These are phyloP conservation scores for Chromobotia macracanthus DNA, from an alignment of 2,797 vertebrate genomes.

Conservation along the genomic window DNA sequence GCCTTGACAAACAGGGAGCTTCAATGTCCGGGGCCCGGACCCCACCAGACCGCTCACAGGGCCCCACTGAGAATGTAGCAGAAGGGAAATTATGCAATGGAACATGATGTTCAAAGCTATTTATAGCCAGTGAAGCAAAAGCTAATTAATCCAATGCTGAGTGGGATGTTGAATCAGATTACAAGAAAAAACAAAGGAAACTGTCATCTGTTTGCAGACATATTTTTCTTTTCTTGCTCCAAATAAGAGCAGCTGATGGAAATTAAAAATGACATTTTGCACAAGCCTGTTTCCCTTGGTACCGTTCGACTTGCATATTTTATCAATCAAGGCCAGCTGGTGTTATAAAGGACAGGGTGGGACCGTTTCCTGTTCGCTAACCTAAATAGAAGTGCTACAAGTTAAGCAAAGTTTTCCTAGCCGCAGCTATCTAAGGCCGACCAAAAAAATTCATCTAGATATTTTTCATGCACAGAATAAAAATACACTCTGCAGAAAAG, in stretches of 20 bases:
- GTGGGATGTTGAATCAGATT: slow-evolving; percentile 66
- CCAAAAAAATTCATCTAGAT: background rate
- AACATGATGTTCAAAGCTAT: slow-evolving; percentile 69
- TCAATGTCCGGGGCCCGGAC: slow-evolving; percentile 14
- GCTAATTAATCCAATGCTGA: slow-evolving; percentile 76
- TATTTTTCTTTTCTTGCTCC: slow-evolving; percentile 42
- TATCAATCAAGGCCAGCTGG: slow-evolving; percentile 37
- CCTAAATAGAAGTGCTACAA: slow-evolving; percentile 27
- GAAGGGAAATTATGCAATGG: slow-evolving; percentile 70
- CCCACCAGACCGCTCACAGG: slow-evolving; percentile 51
- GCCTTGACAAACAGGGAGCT: slow-evolving; percentile 34
- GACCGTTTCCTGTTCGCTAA: slow-evolving; percentile 9
- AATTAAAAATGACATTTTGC: slow-evolving; percentile 45
- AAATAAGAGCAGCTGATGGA: slow-evolving; percentile 46
- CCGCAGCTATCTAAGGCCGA: background rate
- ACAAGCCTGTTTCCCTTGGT: slow-evolving; percentile 29
- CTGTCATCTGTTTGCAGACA: slow-evolving; percentile 43
- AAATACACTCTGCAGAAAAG: background rate
- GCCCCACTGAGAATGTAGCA: slow-evolving; percentile 67
- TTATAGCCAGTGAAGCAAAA: slow-evolving; percentile 68
- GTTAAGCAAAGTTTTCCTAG: slow-evolving; percentile 28
- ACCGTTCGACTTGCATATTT: slow-evolving; percentile 34
- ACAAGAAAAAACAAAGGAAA: slow-evolving; percentile 42
- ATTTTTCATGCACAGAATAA: background rate
- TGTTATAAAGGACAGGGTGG: slow-evolving; percentile 33